These are phyloP conservation scores for Muscicapa comitata DNA, from an alignment of 2,797 vertebrate genomes.

Conservation along the genomic window DNA sequence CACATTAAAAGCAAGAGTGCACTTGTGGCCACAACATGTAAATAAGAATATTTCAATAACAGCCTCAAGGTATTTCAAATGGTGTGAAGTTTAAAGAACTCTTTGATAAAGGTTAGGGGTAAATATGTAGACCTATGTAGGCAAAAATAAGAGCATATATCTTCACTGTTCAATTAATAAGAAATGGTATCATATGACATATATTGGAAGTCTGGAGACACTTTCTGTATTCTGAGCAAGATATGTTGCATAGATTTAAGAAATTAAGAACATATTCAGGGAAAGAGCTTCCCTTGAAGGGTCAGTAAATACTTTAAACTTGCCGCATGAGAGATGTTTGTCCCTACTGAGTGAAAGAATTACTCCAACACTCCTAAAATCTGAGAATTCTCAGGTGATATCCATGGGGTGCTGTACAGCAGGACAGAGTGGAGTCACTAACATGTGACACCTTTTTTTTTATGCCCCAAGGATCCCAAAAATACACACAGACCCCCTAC, in stretches of 20 bases:
- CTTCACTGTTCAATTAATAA: neutral
- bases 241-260: neutral
- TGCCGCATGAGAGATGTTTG: neutral
- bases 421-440: neutral
- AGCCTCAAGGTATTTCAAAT: neutral
- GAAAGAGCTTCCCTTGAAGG: neutral
- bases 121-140: neutral
- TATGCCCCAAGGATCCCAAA: neutral
- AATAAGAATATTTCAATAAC: neutral
- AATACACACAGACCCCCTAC: accelerated
- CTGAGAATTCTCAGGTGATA: neutral
- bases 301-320: neutral
- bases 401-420: too few relatives aligned
- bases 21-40: neutral
- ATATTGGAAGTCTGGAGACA: neutral
- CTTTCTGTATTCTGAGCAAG: neutral
- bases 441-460: neutral
- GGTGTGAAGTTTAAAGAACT: neutral
- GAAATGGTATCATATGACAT: neutral
- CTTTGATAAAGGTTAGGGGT: neutral
- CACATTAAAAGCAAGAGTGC: neutral
- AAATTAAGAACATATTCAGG: neutral
- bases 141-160: neutral
- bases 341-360: neutral
- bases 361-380: neutral